Percentiles rank a stretch among this genome's conserved stretches.
Conservation (phyloP, 35 echinoderm and acorn worm genomes). For the Ophiothrix spiculata region DNA sequence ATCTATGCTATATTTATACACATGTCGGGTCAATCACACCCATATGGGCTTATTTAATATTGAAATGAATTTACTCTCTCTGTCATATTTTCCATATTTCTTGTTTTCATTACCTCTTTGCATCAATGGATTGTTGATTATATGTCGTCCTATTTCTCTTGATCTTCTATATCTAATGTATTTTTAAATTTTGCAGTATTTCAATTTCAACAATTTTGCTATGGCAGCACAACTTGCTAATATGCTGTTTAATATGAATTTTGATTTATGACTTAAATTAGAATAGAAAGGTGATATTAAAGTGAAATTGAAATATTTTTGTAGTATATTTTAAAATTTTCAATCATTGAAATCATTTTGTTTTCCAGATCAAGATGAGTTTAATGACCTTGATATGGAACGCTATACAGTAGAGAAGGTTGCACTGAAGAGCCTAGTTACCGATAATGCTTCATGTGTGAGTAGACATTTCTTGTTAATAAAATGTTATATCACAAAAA, state of each 20-base stretch:
- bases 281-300: no score
- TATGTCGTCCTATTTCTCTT: no score
- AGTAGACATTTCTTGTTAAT: not conserved
- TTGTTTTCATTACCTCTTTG: no score
- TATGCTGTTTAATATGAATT: not conserved
- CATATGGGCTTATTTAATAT: no score
- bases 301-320: not conserved
- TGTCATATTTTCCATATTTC: no score
- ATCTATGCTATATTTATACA: no score
- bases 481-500: no score
- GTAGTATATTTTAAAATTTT: not conserved
- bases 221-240: not conserved
- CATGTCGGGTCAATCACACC: no score
- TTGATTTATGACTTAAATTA: not conserved
- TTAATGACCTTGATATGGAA: constrained; percentile 61
- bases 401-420: constrained; percentile 72
- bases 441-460: constrained; percentile 51
- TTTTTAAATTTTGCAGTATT: not conserved
- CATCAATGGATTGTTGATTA: no score
- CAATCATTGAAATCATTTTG: not conserved
- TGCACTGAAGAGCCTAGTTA: constrained; percentile 49
- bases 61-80: no score
- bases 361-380: constrained; percentile 51
- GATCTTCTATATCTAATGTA: no score
- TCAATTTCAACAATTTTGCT: not conserved